Evolutionary conservation across 2,113 vertebrate genomes (phyloP).

Genomic region (Phalacrocorax carbo): DNA sequence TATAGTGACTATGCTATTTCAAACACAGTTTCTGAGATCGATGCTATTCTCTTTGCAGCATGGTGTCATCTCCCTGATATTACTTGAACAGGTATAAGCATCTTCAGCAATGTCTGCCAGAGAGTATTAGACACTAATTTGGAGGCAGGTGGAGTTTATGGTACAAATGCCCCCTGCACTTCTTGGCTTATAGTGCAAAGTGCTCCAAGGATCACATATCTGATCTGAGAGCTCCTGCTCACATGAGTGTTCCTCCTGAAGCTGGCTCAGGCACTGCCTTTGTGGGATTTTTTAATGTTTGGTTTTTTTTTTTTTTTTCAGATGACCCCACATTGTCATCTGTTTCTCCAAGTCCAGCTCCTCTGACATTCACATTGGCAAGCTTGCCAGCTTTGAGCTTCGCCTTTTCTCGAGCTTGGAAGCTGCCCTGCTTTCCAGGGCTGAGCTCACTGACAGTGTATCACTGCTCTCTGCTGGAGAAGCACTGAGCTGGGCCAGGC

Average conservation of each 20-base stretch:
- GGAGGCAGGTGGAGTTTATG: not conserved
- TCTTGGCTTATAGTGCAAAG: not conserved
- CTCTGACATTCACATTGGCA: not conserved
- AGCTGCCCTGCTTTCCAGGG: conserved; percentile 49
- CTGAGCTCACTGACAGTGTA: conserved; percentile 69
- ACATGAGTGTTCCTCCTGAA: not conserved
- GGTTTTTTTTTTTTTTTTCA: not conserved
- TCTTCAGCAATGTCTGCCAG: not conserved
- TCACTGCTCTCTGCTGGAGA: conserved; percentile 87
- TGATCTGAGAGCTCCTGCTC: not conserved
- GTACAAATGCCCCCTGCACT: not conserved
- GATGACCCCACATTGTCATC: not conserved
- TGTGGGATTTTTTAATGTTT: not conserved
- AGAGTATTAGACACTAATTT: not conserved
- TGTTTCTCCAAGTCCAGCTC: not conserved
- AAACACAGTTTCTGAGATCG: not conserved
- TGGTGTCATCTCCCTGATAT: not conserved
- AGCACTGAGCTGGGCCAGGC: conserved; percentile 57
- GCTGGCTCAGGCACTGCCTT: not conserved
- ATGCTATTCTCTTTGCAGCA: not conserved
- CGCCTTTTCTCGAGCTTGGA: conserved; percentile 33
- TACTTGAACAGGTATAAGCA: not conserved
- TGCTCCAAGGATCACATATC: not conserved
- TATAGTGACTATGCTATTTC: not conserved
- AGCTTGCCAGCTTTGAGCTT: conserved; percentile 54